Base-by-base conservation (phyloP, 2,113 vertebrate species). In the Hystrix brachyura region DNA sequence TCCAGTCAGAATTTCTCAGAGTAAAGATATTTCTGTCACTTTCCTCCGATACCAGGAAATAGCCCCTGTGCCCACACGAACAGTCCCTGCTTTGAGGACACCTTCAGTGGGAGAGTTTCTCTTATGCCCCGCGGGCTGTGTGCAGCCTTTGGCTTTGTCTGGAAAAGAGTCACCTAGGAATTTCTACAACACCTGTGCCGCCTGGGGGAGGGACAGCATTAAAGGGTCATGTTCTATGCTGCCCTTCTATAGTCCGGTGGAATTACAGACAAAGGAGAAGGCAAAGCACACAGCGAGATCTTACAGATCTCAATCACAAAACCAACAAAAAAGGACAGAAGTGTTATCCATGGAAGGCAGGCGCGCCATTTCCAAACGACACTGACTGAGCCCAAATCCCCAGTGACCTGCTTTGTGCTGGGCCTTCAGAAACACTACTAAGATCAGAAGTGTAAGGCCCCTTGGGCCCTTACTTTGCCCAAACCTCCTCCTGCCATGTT, bases 371-470 rank as follows among this genome's bases (percentile, higher is more conserved):
- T 90, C 84, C 48, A 90, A 90, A 82, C 34, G 60, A 78, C 12
- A 38, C 94, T 85, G 94, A 94, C 67, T 48, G 53, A 90, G 86
- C 83, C 57, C 51, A 83, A 46, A 94, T 91, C 59, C n/a, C 91
- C 14, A 59, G 74, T 2, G 64, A 60, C 67, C 95, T 86, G 1
- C 91, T 95, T 87, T 65, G 67, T n/a, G 11, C 25, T 0, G 0
- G 83, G 87, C 69, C 84, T 88, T 91, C 51, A 57, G 85, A 48
- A 94, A 96, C 78, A 85, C 60, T 34, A 55, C 91, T 87, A 19
- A 86, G 90, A 91, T 17, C 12, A 15, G 53, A 79, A 46, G 17
- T 5, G 32, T 38, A 65, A 32, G 60, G 51, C 65, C 67, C 80
- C 57, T 4, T 3, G 5, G 60, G 76, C 43, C 69, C 13, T n/a